These are phyloP conservation scores for Eidolon helvum DNA, from an alignment of 2,113 vertebrate genomes.

Conservation along the genomic window DNA sequence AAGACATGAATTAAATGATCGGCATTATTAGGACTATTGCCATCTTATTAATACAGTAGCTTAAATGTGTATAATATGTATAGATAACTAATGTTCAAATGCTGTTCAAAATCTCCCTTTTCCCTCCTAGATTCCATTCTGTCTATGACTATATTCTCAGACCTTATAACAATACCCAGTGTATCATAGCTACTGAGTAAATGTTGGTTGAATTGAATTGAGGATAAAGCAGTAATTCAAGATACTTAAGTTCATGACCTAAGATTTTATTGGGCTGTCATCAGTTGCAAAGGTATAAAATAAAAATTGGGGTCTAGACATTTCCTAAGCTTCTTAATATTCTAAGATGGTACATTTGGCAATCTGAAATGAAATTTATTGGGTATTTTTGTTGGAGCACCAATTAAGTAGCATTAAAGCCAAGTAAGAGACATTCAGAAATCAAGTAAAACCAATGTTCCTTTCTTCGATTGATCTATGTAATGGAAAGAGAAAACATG, in stretches of 20 bases:
- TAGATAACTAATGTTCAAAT: neutral
- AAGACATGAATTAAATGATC: neutral
- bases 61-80: neutral
- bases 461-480: neutral
- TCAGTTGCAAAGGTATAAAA: neutral
- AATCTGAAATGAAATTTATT: neutral
- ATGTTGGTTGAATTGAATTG: neutral
- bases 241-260: neutral
- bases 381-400: neutral
- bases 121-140: neutral
- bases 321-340: neutral
- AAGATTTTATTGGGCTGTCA: neutral
- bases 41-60: neutral
- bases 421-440: neutral
- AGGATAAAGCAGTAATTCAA: neutral
- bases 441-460: neutral
- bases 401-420: neutral
- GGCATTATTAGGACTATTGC: neutral
- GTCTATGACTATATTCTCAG: neutral
- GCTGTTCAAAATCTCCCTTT: neutral
- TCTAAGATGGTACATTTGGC: neutral
- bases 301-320: neutral
- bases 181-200: neutral
- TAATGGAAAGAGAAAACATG: neutral
- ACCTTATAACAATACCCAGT: neutral